phyloP scores from a whole-genome alignment of 2,888 invertebrate species.

The Buathra laborator region DNA sequence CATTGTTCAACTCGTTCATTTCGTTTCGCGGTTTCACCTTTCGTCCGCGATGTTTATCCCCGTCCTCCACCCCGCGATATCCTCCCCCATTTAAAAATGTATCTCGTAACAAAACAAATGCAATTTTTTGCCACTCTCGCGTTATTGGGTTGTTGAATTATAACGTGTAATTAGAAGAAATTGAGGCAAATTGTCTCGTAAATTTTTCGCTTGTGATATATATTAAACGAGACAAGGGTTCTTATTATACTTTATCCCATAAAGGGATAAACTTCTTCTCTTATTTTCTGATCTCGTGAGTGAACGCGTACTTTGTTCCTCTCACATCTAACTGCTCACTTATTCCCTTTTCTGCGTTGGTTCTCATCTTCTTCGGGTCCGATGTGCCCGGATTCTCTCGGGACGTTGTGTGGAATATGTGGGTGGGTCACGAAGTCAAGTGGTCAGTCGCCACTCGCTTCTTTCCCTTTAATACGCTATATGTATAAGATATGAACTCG shows the following conservation, averaged over 20 bases:
- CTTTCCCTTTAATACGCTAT: slow-evolving; percentile 47
- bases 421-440: slow-evolving; percentile 80
- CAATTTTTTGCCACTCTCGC: slow-evolving; percentile 1
- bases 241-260: not conserved
- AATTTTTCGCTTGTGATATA: slow-evolving; percentile 29
- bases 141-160: slow-evolving; percentile 11
- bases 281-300: slow-evolving; percentile 27
- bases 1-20: slow-evolving; percentile 23
- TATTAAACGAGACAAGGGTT: not conserved
- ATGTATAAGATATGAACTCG: slow-evolving; percentile 14
- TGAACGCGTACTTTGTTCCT: slow-evolving; percentile 16
- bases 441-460: slow-evolving; percentile 76
- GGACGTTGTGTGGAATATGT: slow-evolving; percentile 72
- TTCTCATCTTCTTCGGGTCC: slow-evolving; percentile 67
- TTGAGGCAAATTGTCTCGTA: slow-evolving; percentile 49
- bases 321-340: slow-evolving; percentile 16
- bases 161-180: slow-evolving; percentile 47
- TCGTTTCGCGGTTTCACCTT: slow-evolving; percentile 33
- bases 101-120: slow-evolving; percentile 5
- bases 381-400: slow-evolving; percentile 1
- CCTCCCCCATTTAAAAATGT: too few species aligned
- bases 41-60: not conserved
- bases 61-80: not conserved
- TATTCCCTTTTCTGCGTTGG: slow-evolving; percentile 48
- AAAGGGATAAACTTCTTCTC: not conserved